Evolutionary conservation across 2,888 invertebrate species (phyloP).

Genomic region (Andrena marginata): DNA sequence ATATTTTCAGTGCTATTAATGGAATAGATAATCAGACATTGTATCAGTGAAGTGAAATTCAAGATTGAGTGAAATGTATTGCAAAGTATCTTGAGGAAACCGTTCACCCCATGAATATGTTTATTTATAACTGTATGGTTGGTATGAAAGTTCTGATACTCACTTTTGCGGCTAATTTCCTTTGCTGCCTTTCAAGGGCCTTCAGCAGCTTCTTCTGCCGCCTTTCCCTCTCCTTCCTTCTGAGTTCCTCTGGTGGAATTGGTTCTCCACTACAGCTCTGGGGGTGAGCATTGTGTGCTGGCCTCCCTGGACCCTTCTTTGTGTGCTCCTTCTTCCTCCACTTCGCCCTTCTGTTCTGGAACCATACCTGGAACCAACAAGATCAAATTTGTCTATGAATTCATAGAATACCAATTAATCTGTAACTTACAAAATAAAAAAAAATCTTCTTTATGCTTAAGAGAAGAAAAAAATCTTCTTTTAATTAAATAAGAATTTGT

Average conservation of each 20-base stretch:
- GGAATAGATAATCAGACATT: too few species aligned
- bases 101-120: background rate
- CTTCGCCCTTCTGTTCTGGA: slow-evolving; percentile 99
- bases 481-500: too few species aligned
- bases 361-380: slow-evolving; percentile 94
- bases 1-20: too few species aligned
- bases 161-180: slow-evolving; percentile 94
- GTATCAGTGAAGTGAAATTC: too few species aligned
- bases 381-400: background rate
- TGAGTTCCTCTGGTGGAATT: slow-evolving; percentile 95
- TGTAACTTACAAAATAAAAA: background rate
- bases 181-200: slow-evolving; percentile 95
- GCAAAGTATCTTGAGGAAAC: background rate
- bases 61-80: too few species aligned
- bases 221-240: slow-evolving; percentile 94
- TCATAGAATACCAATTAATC: background rate
- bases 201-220: slow-evolving; percentile 96
- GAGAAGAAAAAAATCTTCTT: too few species aligned
- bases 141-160: slow-evolving; percentile 23
- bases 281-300: slow-evolving; percentile 99
- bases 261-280: slow-evolving; percentile 99
- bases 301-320: slow-evolving; percentile 98
- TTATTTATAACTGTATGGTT: background rate
- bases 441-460: too few species aligned
- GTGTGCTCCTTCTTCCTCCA: slow-evolving; percentile 99